Conservation (phyloP, 2,797 vertebrate species). For the Malacoraja senta region DNA sequence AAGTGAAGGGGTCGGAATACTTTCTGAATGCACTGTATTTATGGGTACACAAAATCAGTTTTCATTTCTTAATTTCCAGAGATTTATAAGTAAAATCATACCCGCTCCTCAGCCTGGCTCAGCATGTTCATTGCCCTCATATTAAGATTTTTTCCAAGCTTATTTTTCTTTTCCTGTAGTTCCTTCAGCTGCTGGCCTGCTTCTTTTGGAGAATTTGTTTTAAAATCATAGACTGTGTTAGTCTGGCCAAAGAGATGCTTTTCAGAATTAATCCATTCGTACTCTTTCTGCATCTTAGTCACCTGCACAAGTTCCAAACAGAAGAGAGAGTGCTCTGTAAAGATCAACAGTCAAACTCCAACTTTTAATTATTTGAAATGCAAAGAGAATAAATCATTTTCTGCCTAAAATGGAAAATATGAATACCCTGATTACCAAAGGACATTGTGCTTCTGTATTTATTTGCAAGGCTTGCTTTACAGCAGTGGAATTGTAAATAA, state of each 20-base stretch:
- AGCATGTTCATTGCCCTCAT: constrained; percentile 81
- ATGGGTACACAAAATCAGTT: not conserved
- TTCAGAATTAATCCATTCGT: constrained; percentile 84
- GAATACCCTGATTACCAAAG: not conserved
- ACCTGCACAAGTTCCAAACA: constrained; percentile 59
- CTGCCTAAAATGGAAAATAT: constrained; percentile 39
- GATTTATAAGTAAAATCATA: constrained; percentile 46
- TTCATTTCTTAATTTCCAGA: not conserved
- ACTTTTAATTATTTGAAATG: not conserved
- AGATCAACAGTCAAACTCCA: not conserved
- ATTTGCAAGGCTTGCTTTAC: not conserved
- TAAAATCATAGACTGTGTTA: constrained; percentile 84
- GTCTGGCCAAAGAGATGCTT: constrained; percentile 78
- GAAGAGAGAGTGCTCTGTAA: constrained; percentile 4
- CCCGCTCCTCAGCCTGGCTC: constrained; percentile 81
- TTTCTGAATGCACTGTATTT: too few species aligned
- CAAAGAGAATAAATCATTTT: not conserved
- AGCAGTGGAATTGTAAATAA: not conserved
- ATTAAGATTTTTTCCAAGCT: constrained; percentile 76
- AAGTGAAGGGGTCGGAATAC: too few species aligned
- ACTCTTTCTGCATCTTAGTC: constrained; percentile 73
- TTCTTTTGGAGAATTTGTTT: constrained; percentile 72
- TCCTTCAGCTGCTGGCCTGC: constrained; percentile 75
- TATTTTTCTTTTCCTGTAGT: constrained; percentile 71
- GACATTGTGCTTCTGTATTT: not conserved